These are phyloP conservation scores for Coelinius sp. DNA, from an alignment of 2,888 invertebrate species.

Conservation along the genomic window DNA sequence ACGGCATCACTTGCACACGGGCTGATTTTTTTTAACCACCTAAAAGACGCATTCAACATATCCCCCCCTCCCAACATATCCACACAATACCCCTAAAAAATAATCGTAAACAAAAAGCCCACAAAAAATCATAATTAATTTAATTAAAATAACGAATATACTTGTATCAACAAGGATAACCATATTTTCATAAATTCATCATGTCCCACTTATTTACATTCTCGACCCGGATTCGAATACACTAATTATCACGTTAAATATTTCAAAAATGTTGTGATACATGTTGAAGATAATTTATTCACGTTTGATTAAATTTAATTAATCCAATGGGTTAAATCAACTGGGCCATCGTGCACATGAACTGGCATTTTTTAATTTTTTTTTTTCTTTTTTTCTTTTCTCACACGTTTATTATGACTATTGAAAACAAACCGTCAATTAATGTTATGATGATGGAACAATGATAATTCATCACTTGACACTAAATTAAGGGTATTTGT, in stretches of 20 bases:
- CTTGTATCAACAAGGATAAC: neutral
- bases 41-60: conserved; percentile 23
- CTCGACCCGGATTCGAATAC: conserved; percentile 4
- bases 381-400: too few relatives aligned
- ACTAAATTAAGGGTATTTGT: neutral
- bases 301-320: too few relatives aligned
- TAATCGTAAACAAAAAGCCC: neutral
- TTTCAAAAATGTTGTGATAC: too few relatives aligned
- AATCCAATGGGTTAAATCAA: neutral
- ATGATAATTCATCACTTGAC: neutral
- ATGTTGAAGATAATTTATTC: too few relatives aligned
- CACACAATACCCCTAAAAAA: neutral
- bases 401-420: conserved; percentile 28
- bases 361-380: conserved; percentile 56
- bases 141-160: neutral
- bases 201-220: conserved; percentile 27
- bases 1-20: conserved; percentile 65
- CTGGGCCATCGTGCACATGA: conserved; percentile 55
- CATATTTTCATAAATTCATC: conserved; percentile 36
- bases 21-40: conserved; percentile 43
- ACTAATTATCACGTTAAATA: neutral
- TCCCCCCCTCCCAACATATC: conserved; percentile 1
- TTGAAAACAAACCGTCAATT: neutral
- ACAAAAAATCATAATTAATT: neutral
- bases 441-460: neutral